Evolutionary conservation across 2,113 vertebrate species (phyloP), one percentile per base, ranked within the genome.

Genomic region (Sisor rabdophorus): DNA sequence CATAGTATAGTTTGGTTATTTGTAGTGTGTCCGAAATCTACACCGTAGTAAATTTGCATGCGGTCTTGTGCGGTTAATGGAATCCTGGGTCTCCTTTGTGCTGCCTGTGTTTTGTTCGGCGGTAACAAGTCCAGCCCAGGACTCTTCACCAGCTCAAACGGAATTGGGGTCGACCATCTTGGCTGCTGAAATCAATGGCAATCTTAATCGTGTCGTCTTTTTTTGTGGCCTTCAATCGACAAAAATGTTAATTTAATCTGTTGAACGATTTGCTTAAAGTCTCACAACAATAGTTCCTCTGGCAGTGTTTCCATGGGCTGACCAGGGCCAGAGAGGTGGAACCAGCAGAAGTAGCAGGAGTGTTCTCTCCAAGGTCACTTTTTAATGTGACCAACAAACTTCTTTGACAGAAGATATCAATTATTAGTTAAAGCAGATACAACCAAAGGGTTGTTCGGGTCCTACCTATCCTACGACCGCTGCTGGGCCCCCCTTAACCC

Each of bases 231-330:
- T 77, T 54, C 28, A 54, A 47, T 61, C 5, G 56, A 71, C 67
- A 71, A 68, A 77, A 24, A 54, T 32, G 28, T 48, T 71, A 52
- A 77, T 71, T 61, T 77, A 61, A 77, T 77, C 36, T 67, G 64
- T 67, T 67, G n/a, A 48, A 26, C 22, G 8, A 40, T 32, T 56
- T 36, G 54, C 32, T 50, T 13, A 12, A 59, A 77, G 55, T 59
- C 65, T 60, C 44, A 59, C 3, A 16, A 28, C n/a, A 48, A 22
- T 68, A 64, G 26, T 20, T 8, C 16, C 19, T 28, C 11, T 22
- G 30, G 59, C 20, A 40, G 15, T 26, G 36, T 26, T 60, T 32
- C 73, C 16, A 28, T 9, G 10, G 11, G 20, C 19, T 40, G 4
- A 36, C 30, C 52, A 63, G 20, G 17, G 48, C 36, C 30, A 2